Percentiles rank a stretch among this genome's conserved stretches.
Conservation (phyloP, 2,113 vertebrate species). For the Anthoscopus minutus region DNA sequence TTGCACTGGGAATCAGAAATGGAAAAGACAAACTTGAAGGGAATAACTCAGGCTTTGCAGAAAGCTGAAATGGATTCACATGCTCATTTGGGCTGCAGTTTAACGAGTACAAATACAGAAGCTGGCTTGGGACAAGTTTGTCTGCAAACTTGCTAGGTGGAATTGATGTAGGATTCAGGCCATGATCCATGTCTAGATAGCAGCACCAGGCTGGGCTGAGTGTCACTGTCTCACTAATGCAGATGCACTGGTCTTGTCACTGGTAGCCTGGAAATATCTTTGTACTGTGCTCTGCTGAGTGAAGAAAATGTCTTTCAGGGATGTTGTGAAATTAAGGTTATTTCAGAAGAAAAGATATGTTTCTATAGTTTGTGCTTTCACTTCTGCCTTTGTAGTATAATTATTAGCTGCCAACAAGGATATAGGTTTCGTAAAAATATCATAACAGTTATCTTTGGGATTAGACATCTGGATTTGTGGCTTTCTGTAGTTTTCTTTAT, state of each 20-base stretch:
- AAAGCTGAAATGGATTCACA: neutral
- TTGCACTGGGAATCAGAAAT: neutral
- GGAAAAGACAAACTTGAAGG: neutral
- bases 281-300: neutral
- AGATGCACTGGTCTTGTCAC: neutral
- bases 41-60: neutral
- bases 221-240: neutral
- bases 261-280: neutral
- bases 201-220: neutral
- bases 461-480: neutral
- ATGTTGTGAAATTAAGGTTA: neutral
- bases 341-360: neutral
- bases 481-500: neutral
- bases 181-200: neutral
- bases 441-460: neutral
- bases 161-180: neutral
- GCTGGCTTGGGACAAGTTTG: neutral
- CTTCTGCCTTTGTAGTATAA: neutral
- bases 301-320: neutral
- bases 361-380: neutral
- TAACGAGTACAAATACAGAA: neutral
- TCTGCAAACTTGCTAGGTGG: rapidly evolving
- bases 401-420: neutral
- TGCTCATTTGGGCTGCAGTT: neutral
- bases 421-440: neutral